phyloP scores from a whole-genome alignment of 2,113 vertebrate genomes.

The Myrmecobius fasciatus region DNA sequence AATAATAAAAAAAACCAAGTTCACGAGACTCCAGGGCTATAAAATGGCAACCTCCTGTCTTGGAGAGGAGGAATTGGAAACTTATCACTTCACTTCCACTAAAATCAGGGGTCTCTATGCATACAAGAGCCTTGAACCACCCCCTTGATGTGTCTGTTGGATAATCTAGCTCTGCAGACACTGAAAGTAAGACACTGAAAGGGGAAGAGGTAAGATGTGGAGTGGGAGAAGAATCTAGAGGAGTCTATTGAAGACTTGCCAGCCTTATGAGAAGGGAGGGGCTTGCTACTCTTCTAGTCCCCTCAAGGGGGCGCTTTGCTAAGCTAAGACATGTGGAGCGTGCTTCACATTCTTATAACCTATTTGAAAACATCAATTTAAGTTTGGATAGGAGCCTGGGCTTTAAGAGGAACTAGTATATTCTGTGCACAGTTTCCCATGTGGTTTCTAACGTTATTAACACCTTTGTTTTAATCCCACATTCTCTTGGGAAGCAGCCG shows the following conservation, averaged over 20 bases:
- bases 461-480: conserved; percentile 43
- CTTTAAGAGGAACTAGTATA: background rate
- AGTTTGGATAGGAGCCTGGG: background rate
- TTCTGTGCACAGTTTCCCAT: background rate
- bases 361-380: background rate
- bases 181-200: background rate
- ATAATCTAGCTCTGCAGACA: background rate
- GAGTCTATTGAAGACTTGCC: background rate
- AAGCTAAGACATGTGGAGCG: background rate
- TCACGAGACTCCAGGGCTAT: background rate
- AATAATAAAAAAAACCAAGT: background rate
- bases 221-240: background rate
- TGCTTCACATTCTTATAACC: background rate
- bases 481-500: background rate
- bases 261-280: background rate
- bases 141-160: background rate
- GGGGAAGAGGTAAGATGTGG: background rate
- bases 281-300: background rate
- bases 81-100: background rate
- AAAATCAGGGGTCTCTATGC: background rate
- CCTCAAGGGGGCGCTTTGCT: background rate
- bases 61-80: background rate
- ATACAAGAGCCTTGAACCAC: background rate
- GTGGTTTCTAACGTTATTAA: background rate
- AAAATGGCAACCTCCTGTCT: background rate